Base-by-base conservation (phyloP, 2,888 invertebrate species). In the Deilephila porcellus region DNA sequence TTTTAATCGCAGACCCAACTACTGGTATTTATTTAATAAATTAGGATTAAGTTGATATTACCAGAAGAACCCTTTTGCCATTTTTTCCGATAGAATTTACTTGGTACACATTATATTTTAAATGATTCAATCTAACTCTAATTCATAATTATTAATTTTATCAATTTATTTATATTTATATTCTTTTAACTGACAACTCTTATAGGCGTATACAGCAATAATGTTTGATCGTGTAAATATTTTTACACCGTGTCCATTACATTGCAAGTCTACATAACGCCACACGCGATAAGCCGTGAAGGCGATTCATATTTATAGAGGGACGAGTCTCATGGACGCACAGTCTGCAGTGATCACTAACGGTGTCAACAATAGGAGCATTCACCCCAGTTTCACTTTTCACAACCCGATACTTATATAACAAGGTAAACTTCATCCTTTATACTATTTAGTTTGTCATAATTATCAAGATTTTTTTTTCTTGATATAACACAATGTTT, bases 271-370 rank as follows among this genome's bases (percentile, higher is more conserved):
- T 81, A 34, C 77, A 67, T 29, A 53, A 52, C 37, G 70, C 71
- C 75, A 62, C 67, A 63, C 70, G 52, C 74, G 76, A 76, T 78
- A 45, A 72, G 60, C 34, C 37, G 71, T 64, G 71, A 64, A 70
- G 70, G 60, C 71, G 72, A 72, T 76, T 77, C 63, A 80, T 85
- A 86, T 86, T 86, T 86, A 86, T 79, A 82, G 77, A 64, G 75
- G 74, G 80, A 71, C 70, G 72, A 29, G 25, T 77, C 76, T 79
- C 79, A 81, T 73, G 76, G 60, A 77, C 73, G 74, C 78, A 84
- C 85, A 86, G 82, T 83, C 76, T 80, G 75, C 77, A 75, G 76
- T 73, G 59, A 53, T 62, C 71, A 67, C 71, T 71, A 73, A 77
- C 72, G 62, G 81, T 76, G 75, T 75, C 74, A 53, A 74, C 64